Evolutionary conservation across 2,797 vertebrate species (phyloP).

Genomic region (Gymnoscopelus microlampas): DNA sequence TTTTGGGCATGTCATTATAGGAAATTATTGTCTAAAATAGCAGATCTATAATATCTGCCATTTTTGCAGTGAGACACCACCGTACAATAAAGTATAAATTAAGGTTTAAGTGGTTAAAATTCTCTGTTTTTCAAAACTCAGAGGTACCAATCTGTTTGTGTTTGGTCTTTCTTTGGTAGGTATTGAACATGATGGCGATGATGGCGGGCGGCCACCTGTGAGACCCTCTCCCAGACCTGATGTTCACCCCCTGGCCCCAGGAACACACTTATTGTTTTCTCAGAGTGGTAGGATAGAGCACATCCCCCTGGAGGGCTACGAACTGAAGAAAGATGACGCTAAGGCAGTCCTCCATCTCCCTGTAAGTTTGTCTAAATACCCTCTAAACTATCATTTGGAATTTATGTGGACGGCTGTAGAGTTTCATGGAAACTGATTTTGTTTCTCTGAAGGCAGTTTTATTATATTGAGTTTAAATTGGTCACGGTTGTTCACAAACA

Average conservation of each 20-base stretch:
- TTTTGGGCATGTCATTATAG: no score
- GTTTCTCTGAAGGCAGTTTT: not conserved
- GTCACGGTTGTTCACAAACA: not conserved
- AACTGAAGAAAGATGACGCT: conserved; percentile 85
- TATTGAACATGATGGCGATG: conserved; percentile 68
- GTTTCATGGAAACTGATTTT: not conserved
- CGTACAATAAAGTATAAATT: no score
- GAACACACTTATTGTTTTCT: conserved; percentile 89
- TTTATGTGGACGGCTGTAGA: not conserved
- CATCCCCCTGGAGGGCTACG: conserved; percentile 85
- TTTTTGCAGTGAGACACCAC: no score
- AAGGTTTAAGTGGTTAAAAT: not conserved
- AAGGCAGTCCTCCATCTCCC: conserved; percentile 87
- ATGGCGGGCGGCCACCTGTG: conserved; percentile 64
- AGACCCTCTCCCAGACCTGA: conserved; percentile 84
- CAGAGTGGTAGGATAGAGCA: conserved; percentile 92
- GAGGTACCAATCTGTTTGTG: not conserved
- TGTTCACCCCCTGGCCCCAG: conserved; percentile 83
- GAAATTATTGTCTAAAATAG: no score
- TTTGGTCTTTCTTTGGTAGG: conserved; percentile 68
- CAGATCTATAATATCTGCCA: no score
- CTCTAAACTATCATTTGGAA: conserved; percentile 17
- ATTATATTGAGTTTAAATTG: not conserved
- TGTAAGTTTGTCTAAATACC: conserved; percentile 72
- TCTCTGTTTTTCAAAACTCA: no score